Evolutionary conservation across 2,888 invertebrate genomes (phyloP), one percentile per base, ranked within the genome.

Genomic region (Lypha dubia): DNA sequence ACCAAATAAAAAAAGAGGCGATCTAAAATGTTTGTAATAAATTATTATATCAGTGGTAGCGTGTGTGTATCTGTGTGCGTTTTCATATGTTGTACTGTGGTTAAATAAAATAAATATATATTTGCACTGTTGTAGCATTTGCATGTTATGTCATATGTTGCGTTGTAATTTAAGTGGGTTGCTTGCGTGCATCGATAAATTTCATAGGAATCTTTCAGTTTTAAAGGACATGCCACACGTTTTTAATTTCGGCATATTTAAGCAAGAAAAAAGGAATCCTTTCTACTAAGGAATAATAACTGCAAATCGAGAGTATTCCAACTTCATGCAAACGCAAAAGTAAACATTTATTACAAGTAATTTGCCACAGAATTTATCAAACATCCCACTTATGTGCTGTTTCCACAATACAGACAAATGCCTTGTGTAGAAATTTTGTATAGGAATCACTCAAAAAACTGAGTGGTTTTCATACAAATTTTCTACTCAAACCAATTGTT

Each of bases 81-180:
- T 20, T 41, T 5, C 53, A 58, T 44, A 41, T 70, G 24, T 24
- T 8, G 24, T 44, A 17, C 24, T 49, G 68, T 65, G 74, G 70
- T 70, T 70, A 67, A 79, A 68, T 68, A 73, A 51, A 58, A 74
- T 56, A 75, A 13, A 63, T 28, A 24, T 11, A 38, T 68, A 63
- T 51, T 76, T 77, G 49, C 60, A 11, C 17, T 70, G 38, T 53
- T 58, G 51, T 65, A 49, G 63, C 46, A 75, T 83, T 82, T 79
- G 63, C 79, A 79, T 85, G 76, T 79, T 79, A 73, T 73, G 83
- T 83, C 83, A 85, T 83, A 49, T 79, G 79, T 44, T 49, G 62
- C 67, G 60, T 49, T 46, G 28, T 46, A 44, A 74, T 32, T 17
- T 44, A 56, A 20, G 46, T 38, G 20, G 73, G 58, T 62, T 22